A percentile compares a stretch with the other conserved stretches of the same genome.
Evolutionary conservation across 2,888 invertebrate genomes (phyloP).

Genomic region (Diplolepis rosae): DNA sequence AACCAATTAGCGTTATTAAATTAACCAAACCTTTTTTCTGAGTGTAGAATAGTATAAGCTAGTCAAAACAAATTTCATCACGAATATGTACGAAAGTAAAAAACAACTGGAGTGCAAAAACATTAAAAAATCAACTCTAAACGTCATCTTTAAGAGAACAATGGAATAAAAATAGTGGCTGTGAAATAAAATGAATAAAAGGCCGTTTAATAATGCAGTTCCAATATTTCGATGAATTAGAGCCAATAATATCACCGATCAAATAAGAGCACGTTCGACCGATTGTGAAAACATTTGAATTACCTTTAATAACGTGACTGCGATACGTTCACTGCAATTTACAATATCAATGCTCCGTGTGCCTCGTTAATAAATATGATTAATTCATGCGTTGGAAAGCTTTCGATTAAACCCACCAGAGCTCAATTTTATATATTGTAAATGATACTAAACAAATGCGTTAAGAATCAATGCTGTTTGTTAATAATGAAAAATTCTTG

Average conservation of each 20-base stretch:
- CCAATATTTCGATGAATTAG: neutral
- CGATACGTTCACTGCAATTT: conserved; percentile 10
- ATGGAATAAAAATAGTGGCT: neutral
- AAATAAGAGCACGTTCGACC: conserved; percentile 12
- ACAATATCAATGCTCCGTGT: conserved; percentile 5
- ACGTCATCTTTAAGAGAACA: neutral
- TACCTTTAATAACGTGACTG: neutral
- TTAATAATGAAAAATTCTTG: too few relatives aligned
- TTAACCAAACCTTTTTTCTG: too few relatives aligned
- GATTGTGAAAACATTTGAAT: conserved; percentile 20
- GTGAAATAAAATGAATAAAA: conserved; percentile 19
- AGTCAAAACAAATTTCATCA: too few relatives aligned
- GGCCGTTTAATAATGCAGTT: neutral
- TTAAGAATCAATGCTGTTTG: too few relatives aligned
- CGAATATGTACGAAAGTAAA: neutral
- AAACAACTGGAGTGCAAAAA: neutral
- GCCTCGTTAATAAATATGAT: conserved; percentile 18
- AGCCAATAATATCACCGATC: conserved; percentile 19
- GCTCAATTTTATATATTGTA: neutral
- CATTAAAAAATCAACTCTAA: neutral
- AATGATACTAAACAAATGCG: neutral
- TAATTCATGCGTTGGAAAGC: neutral
- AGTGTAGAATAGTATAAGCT: too few relatives aligned
- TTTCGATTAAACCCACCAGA: neutral
- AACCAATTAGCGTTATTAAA: too few relatives aligned